Evolutionary conservation across 2,888 invertebrate species (phyloP).

Genomic region (Itoplectis maculator): DNA sequence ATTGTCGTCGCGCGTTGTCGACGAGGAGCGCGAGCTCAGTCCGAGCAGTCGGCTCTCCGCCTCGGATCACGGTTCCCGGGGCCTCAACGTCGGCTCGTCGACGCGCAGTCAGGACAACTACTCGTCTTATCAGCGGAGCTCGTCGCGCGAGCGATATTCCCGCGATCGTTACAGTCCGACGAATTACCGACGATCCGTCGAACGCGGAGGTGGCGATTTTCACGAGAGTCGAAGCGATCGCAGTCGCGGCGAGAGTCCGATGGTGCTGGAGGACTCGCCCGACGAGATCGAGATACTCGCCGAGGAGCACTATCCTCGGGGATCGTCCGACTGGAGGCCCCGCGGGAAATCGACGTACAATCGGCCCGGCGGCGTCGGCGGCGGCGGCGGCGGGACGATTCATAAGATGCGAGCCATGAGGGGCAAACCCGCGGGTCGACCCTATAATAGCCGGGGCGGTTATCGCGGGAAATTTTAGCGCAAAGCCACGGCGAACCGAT

Average conservation of each 20-base stretch:
- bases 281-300: constrained; percentile 74
- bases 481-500: too few species aligned
- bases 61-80: constrained; percentile 71
- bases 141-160: constrained; percentile 70
- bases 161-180: constrained; percentile 73
- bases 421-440: constrained; percentile 73
- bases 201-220: constrained; percentile 73
- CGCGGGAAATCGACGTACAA: constrained; percentile 73
- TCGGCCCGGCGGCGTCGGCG: too few species aligned
- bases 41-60: constrained; percentile 67
- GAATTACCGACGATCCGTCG: constrained; percentile 72
- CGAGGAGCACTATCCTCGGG: constrained; percentile 71
- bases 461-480: constrained; percentile 73
- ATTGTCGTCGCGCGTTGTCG: constrained; percentile 15
- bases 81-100: constrained; percentile 70
- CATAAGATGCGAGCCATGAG: constrained; percentile 72
- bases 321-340: constrained; percentile 74
- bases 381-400: too few species aligned
- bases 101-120: constrained; percentile 71
- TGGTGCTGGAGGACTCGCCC: constrained; percentile 75
- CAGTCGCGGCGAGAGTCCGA: constrained; percentile 78
- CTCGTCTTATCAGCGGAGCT: constrained; percentile 60
- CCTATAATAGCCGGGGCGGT: constrained; percentile 74
- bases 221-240: constrained; percentile 75
- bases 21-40: constrained; percentile 71